Conservation (phyloP, 1,140 invertebrate species). For the Drosophila sp. region DNA sequence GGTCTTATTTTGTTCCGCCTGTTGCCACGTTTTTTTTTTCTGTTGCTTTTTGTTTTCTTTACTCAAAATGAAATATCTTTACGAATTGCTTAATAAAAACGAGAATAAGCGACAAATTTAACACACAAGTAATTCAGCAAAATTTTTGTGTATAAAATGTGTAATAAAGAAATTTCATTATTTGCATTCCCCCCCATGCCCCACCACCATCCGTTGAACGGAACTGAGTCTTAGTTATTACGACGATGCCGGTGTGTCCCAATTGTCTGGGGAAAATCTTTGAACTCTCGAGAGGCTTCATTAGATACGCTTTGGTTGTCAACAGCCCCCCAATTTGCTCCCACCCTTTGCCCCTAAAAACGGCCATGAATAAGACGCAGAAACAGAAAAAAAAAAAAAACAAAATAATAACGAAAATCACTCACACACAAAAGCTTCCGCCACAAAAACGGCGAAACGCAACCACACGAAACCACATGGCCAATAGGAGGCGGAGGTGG, state of each 20-base stretch:
- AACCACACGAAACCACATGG: constrained; percentile 3
- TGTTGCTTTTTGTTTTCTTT: not conserved
- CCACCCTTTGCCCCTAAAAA: not conserved
- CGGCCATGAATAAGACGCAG: constrained; percentile 10
- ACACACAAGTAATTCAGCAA: constrained; percentile 7
- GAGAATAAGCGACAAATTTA: constrained; percentile 4
- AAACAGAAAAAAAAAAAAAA: not conserved
- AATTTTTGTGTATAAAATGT: not conserved
- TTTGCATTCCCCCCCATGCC: too few species aligned
- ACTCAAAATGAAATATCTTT: constrained; percentile 43
- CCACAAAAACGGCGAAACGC: constrained; percentile 7
- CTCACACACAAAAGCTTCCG: constrained; percentile 14
- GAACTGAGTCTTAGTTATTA: constrained; percentile 31
- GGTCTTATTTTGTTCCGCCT: constrained; percentile 61
- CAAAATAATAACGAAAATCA: constrained; percentile 1
- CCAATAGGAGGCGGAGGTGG: not conserved
- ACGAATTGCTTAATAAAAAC: constrained; percentile 8
- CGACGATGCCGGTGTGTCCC: not conserved
- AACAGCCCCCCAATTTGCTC: constrained; percentile 22
- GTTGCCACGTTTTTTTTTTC: constrained; percentile 67
- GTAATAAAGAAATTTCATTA: constrained; percentile 4
- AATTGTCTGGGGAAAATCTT: constrained; percentile 16
- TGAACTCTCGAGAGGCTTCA: constrained; percentile 48
- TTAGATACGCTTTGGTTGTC: constrained; percentile 51
- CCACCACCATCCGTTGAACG: not conserved